Evolutionary conservation across 2,113 vertebrate species (phyloP).

Genomic region (Bubalus kerabau): DNA sequence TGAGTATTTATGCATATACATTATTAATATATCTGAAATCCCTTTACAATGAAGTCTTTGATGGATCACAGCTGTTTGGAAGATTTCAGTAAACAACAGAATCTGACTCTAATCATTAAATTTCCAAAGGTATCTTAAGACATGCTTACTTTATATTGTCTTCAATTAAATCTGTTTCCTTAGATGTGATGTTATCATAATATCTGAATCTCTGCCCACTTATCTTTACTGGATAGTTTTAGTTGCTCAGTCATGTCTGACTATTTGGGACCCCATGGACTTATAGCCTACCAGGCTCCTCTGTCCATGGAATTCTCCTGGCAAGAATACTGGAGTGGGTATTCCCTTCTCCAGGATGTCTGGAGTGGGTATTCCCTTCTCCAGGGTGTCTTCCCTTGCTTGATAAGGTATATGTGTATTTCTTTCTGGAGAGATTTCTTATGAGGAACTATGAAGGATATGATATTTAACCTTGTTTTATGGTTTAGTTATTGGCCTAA

Average conservation of each 20-base stretch:
- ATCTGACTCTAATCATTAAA: neutral
- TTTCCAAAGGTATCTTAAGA: neutral
- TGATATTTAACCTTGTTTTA: neutral
- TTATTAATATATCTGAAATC: neutral
- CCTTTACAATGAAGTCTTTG: neutral
- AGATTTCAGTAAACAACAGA: neutral
- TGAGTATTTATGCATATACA: neutral
- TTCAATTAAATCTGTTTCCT: neutral
- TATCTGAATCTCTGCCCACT: neutral
- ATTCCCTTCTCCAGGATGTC: neutral
- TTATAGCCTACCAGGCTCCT: neutral
- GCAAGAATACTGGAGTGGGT: neutral
- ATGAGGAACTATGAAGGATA: neutral
- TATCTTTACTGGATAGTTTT: neutral
- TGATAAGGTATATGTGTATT: neutral
- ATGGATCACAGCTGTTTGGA: neutral
- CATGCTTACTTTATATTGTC: neutral
- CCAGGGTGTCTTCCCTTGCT: neutral
- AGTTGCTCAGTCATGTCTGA: neutral
- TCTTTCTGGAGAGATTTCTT: neutral
- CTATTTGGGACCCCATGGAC: neutral
- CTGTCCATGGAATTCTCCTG: neutral
- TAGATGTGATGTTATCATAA: neutral
- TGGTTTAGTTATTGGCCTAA: neutral
- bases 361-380: neutral